Evolutionary conservation across 2,888 invertebrate species (phyloP), one percentile per base, ranked within the genome.

Genomic region (Leptopilina syphax): DNA sequence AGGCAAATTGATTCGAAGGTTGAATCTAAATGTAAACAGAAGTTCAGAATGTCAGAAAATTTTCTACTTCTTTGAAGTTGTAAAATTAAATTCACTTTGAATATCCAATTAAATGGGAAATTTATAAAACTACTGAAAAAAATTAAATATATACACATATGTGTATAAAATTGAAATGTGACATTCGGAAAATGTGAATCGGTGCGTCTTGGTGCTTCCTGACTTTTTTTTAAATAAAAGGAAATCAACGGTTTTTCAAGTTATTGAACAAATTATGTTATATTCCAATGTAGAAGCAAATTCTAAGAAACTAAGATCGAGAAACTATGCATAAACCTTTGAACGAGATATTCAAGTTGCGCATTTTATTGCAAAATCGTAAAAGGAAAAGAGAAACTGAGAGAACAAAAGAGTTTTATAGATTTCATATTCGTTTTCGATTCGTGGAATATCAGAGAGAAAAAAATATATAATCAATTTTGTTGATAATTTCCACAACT

Each of bases 291-390:
- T n/a, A 34, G 34, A 13, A 57, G 57, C 34, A 34, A 9, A 73
- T 57, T 73, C 73, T 8, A 34, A 41, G 73, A 73, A 73, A 13
- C 27, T 10, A 60, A 54, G n/a, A n/a, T 73, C 57, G 57, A 73
- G 73, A 73, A 8, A 73, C 54, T 73, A 57, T 73, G 73, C 73
- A 73, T 73, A 73, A 73, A 57, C 41, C 57, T 73, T 41, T 73
- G 57, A 57, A 57, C 10, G 73, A 73, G 34, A 73, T 73, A 60
- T 73, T 57, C 27, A 27, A 65, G n/a, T 73, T 73, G 57, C 13
- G 57, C 13, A 73, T 73, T 73, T 73, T 73, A 73, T 73, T 73
- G 57, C 73, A 60, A 73, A 44, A 73, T 73, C 73, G 73, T 73
- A 73, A 73, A 73, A 57, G 57, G 57, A 73, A 57, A 73, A n/a